Evolutionary conservation across 2,797 vertebrate species (phyloP).

Genomic region (Luscinia luscinia): DNA sequence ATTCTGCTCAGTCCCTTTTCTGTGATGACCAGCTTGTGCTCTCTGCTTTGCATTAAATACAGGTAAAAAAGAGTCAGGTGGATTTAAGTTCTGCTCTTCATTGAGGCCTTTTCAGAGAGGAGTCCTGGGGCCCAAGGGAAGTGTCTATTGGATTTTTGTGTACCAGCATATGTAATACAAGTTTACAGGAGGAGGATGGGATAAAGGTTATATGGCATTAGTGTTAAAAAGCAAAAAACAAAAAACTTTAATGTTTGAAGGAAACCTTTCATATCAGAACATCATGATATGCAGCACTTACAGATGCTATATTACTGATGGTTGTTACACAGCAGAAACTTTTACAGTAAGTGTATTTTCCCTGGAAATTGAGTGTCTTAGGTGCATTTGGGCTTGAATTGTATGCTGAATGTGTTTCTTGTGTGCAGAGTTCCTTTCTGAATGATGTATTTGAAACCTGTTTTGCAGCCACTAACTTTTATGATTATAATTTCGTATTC

Average conservation of each 20-base stretch:
- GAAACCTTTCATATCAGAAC: not conserved
- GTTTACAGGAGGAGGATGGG: conserved; percentile 22
- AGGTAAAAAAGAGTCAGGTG: conserved; percentile 84
- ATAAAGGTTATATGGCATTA: not conserved
- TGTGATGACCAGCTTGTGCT: conserved; percentile 94
- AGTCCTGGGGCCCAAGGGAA: conserved; percentile 20
- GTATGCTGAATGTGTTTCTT: conserved; percentile 18
- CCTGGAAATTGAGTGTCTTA: not conserved
- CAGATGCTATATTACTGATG: not conserved
- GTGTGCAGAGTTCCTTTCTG: conserved; percentile 18
- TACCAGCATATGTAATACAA: not conserved
- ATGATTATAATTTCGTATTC: not conserved
- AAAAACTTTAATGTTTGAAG: not conserved
- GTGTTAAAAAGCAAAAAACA: not conserved
- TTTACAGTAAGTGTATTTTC: not conserved
- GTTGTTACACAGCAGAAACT: not conserved
- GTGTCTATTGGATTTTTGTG: conserved; percentile 24
- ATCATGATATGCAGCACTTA: not conserved
- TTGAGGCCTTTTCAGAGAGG: conserved; percentile 14
- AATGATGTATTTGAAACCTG: conserved; percentile 5
- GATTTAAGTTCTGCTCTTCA: conserved; percentile 21
- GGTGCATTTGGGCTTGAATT: conserved; percentile 5
- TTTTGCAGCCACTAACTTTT: conserved; percentile 27
- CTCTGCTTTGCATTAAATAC: conserved; percentile 96
- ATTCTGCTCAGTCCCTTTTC: conserved; percentile 77